A percentile compares a stretch with the other conserved stretches of the same genome.
These are phyloP conservation scores for Drosophila orosa DNA, from an alignment of 1,140 invertebrate species.

Conservation along the genomic window DNA sequence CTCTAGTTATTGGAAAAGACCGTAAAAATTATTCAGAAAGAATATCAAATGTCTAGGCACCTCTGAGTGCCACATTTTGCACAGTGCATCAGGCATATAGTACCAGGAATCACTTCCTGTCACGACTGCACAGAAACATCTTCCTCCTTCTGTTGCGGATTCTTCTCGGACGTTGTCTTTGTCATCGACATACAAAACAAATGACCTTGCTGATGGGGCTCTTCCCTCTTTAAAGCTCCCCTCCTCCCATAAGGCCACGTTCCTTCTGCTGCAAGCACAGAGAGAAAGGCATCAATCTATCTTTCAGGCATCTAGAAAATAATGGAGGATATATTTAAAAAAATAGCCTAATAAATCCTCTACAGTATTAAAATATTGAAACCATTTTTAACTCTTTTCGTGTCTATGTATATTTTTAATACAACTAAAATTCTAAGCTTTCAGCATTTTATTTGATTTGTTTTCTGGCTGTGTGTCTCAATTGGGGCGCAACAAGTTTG, in stretches of 20 bases:
- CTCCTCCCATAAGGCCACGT: background rate
- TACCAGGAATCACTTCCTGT: slow-evolving; percentile 70
- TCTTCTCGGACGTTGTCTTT: slow-evolving; percentile 60
- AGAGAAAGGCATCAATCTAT: background rate
- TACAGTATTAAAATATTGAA: background rate
- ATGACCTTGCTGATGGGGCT: slow-evolving; percentile 69
- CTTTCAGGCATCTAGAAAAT: background rate
- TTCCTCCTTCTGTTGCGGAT: slow-evolving; percentile 41
- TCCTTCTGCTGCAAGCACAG: slow-evolving; percentile 15
- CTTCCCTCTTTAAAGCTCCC: background rate
- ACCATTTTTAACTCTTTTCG: background rate
- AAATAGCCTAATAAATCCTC: background rate
- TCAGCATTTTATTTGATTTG: too few relatives aligned
- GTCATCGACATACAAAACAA: slow-evolving; percentile 77
- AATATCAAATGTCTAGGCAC: too few relatives aligned
- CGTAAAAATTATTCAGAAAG: background rate
- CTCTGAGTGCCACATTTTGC: background rate
- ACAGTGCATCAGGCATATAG: slow-evolving; percentile 13
- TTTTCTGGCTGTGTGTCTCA: slow-evolving; percentile 10
- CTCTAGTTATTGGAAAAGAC: accelerated
- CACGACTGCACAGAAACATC: slow-evolving; percentile 57
- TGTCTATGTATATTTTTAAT: background rate
- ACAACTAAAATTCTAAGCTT: background rate
- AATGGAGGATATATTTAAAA: too few relatives aligned
- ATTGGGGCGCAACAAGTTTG: slow-evolving; percentile 71